Percentiles rank a stretch among this genome's conserved stretches.
These are phyloP conservation scores for Lathamus discolor DNA, from an alignment of 2,113 vertebrate species.

Conservation along the genomic window DNA sequence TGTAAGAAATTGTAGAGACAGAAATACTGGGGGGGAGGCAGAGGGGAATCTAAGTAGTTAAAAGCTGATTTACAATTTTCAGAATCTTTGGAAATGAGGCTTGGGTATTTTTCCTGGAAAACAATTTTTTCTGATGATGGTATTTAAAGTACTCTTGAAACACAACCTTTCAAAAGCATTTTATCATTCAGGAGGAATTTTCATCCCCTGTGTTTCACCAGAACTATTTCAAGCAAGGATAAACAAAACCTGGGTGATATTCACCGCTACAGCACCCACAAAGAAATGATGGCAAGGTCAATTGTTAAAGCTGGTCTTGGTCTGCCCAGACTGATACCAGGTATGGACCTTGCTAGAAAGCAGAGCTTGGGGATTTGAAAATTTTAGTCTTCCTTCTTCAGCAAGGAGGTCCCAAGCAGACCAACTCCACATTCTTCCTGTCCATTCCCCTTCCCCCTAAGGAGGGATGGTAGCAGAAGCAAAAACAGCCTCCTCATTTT, in stretches of 20 bases:
- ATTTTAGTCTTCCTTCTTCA: neutral
- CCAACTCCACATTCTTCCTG: neutral
- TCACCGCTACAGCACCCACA: accelerated
- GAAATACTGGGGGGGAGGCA: neutral
- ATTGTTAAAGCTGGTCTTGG: neutral
- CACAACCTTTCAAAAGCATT: neutral
- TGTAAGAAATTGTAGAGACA: neutral
- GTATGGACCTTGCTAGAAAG: neutral
- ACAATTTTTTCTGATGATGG: neutral
- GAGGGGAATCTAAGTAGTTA: neutral
- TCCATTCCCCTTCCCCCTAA: neutral
- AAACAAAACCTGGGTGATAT: neutral
- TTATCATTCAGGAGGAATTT: neutral
- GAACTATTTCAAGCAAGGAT: neutral
- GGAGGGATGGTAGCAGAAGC: neutral
- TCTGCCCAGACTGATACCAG: neutral
- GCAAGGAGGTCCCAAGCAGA: neutral
- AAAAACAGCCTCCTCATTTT: neutral
- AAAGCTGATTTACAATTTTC: neutral
- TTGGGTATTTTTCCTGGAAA: neutral
- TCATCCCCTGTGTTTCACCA: neutral
- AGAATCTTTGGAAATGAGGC: neutral
- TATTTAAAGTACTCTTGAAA: neutral
- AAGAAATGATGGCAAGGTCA: neutral
- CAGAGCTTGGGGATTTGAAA: neutral